Base-by-base conservation (phyloP, 1,140 invertebrate genomes). In the Drosophila sturtevanti region DNA sequence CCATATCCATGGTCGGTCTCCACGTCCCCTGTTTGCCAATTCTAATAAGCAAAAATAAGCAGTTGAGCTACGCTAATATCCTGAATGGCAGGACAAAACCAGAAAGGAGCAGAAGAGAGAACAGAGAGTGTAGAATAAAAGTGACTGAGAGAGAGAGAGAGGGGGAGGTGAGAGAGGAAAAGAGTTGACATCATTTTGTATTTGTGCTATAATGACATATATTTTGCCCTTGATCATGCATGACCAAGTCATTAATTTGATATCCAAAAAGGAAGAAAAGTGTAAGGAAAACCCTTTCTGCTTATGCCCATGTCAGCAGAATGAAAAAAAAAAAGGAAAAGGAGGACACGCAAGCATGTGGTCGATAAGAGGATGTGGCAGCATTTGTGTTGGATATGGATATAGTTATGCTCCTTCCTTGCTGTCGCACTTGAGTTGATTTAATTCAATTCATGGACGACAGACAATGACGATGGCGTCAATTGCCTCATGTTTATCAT, bases 381-480 rank as follows among this genome's bases (percentile, higher is more conserved):
- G 41, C 6, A 14, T 7, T 9, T 44, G 18, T 48, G 41, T 18
- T 21, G 41, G 41, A 48, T 48, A 21, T 48, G 41, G 41, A 44
- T 48, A 18, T 48, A 16, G 41, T 48, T 48, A 48, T 48, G 16
- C 59, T 34, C 38, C 59, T n/a, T 16, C 21, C 10, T 56, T 69
- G 38, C 76, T 85, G 81, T 80, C 84, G 84, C 84, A 84, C 84
- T 84, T 71, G 77, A 89, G 84, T 89, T 89, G 79, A 89, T 89
- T 89, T 89, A 89, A 89, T 89, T 89, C 84, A 89, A 89, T 89
- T 89, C 84, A 89, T 87, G 82, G 82, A 82, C 84, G 82, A 82
- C 84, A 80, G 69, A 84, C 80, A 89, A 89, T 89, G 84, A 89
- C 89, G 84, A 89, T 89, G 84, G 84, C 80, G 79, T 89, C 84